Percentiles rank a stretch among this genome's conserved stretches.
phyloP scores from a whole-genome alignment of 2,888 invertebrate species.

The Drosophila mulleri region DNA sequence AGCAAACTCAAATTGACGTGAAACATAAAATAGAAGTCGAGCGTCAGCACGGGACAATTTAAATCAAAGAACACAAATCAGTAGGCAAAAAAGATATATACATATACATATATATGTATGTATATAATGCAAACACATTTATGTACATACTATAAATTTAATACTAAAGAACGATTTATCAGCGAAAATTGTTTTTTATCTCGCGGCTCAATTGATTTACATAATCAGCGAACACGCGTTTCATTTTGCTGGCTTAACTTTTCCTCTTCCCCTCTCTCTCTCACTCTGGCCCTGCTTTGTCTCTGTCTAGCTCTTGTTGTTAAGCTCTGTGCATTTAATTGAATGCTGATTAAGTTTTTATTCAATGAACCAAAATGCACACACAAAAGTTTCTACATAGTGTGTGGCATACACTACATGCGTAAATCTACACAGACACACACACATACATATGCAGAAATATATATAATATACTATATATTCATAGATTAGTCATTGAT shows the following conservation, averaged over 20 bases:
- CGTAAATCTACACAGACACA: background rate
- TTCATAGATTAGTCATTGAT: conserved; percentile 73
- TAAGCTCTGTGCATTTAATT: conserved; percentile 69
- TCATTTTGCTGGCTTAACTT: conserved; percentile 21
- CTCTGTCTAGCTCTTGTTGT: conserved; percentile 5
- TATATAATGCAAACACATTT: background rate
- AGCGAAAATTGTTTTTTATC: conserved; percentile 69
- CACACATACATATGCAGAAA: background rate
- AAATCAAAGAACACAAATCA: conserved; percentile 27
- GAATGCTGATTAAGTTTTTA: conserved; percentile 79
- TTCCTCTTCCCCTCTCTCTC: background rate
- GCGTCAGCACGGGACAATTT: conserved; percentile 6
- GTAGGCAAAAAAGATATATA: conserved; percentile 10
- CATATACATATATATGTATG: background rate
- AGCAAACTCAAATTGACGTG: conserved; percentile 23
- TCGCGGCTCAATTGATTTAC: conserved; percentile 72
- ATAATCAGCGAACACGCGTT: conserved; percentile 72
- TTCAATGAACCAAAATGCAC: conserved; percentile 71
- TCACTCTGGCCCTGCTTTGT: background rate
- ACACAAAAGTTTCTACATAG: conserved; percentile 12
- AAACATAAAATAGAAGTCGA: conserved; percentile 22
- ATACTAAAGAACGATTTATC: conserved; percentile 69
- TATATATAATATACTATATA: conserved; percentile 19
- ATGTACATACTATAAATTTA: conserved; percentile 22
- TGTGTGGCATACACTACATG: background rate